Evolutionary conservation across 2,888 invertebrate species (phyloP), one percentile per base, ranked within the genome.

Genomic region (Seira ritae): DNA sequence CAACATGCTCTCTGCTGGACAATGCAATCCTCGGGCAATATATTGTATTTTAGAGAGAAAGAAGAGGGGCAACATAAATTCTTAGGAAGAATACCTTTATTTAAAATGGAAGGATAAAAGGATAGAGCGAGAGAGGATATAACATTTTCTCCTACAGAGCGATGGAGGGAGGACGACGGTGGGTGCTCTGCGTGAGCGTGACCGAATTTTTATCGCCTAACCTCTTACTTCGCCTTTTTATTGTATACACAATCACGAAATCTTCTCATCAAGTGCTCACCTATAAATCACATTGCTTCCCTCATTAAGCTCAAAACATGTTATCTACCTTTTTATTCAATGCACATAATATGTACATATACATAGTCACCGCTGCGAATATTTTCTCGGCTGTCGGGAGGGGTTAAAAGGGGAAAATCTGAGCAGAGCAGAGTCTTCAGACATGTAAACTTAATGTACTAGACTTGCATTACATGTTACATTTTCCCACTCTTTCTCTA

Each of bases 171-270:
- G 65, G 70, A 71, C 66, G 80, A 80, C 55, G 67, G 74, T 74
- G 76, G 55, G 81, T 66, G 79, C 80, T 84, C 85, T 87, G 87
- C 87, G 87, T 87, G 87, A 87, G 87, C 87, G 87, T 87, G 87
- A 87, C 87, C 87, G 85, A 87, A 87, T 87, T 87, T 87, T 85
- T 87, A 87, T 87, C 85, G 85, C 85, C 81, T 80, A 78, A 80
- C 82, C 85, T 79, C 42, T 81, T 81, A 71, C 83, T 73, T 55
- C 70, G 37, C 77, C 75, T 79, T 70, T 83, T 86, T 86, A 86
- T 86, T 86, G 80, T 86, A 78, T 79, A 84, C 83, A 85, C 85
- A 86, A 86, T 87, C 87, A 87, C 87, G 87, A 80, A 86, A 87
- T 86, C 86, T 87, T 87, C 87, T 87, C 87, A 87, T 87, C 86